Conservation (phyloP, 2,797 vertebrate species). For the Typhlichthys subterraneus region DNA sequence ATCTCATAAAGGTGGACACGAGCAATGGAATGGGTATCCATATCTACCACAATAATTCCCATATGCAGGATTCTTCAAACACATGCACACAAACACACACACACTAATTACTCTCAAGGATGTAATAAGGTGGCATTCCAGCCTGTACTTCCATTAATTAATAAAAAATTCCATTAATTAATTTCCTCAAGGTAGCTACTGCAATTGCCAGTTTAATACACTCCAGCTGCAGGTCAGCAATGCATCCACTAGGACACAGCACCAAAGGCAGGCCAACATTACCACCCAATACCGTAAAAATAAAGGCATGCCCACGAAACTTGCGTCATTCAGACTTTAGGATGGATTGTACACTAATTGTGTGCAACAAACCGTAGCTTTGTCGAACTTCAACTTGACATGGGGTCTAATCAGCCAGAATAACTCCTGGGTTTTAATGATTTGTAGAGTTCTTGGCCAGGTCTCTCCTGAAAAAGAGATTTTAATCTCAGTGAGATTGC, state of each 20-base stretch:
- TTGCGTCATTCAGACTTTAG: no score
- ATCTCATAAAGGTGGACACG: constrained; percentile 14
- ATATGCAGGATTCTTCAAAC: not conserved
- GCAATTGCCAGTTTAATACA: constrained; percentile 35
- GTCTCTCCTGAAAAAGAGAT: no score
- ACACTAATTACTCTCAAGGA: constrained; percentile 19
- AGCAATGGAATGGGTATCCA: constrained; percentile 41
- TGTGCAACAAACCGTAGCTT: no score
- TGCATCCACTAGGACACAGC: constrained; percentile 3
- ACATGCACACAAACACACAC: not conserved
- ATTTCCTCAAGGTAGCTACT: constrained; percentile 18
- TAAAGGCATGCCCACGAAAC: not conserved
- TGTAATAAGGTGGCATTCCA: constrained; percentile 53
- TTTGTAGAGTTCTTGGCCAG: no score
- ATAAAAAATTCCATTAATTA: constrained; percentile 29
- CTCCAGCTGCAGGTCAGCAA: constrained; percentile 18
- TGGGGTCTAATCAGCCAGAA: no score
- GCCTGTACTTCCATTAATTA: constrained; percentile 39
- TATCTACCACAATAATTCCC: not conserved
- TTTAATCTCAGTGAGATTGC: no score
- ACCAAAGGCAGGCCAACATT: not conserved
- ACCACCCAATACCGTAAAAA: not conserved
- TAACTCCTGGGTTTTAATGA: no score
- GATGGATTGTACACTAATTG: no score
- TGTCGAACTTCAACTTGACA: no score